A percentile compares a stretch with the other conserved stretches of the same genome.
These are phyloP conservation scores for Scaptomyza hsui DNA, from an alignment of 1,140 invertebrate species.

Conservation along the genomic window DNA sequence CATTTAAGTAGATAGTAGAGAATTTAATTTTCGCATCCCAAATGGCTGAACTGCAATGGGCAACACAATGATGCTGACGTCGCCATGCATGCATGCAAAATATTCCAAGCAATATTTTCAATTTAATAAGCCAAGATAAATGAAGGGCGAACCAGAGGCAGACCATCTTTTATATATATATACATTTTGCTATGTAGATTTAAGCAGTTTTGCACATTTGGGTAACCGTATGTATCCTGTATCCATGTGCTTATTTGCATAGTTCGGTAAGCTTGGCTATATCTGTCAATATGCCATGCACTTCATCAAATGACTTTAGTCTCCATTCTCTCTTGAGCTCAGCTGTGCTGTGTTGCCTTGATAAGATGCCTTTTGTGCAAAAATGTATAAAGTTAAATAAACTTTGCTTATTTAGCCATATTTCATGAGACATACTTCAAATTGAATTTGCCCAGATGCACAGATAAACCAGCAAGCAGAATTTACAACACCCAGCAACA, in stretches of 20 bases:
- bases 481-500: slow-evolving; percentile 1
- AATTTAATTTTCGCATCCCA: no score
- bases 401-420: slow-evolving; percentile 64
- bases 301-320: slow-evolving; percentile 68
- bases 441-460: slow-evolving; percentile 43
- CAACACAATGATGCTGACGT: slow-evolving; percentile 43
- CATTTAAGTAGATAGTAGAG: no score
- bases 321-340: background rate
- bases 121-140: slow-evolving; percentile 81
- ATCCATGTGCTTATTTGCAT: slow-evolving; percentile 72
- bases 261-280: slow-evolving; percentile 64
- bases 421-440: slow-evolving; percentile 32
- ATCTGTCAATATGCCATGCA: slow-evolving; percentile 71
- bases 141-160: slow-evolving; percentile 43
- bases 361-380: slow-evolving; percentile 59
- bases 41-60: no score
- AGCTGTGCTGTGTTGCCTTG: slow-evolving; percentile 37
- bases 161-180: slow-evolving; percentile 16
- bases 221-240: slow-evolving; percentile 37
- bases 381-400: slow-evolving; percentile 76
- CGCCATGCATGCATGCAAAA: slow-evolving; percentile 51
- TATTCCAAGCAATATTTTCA: slow-evolving; percentile 75
- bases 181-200: slow-evolving; percentile 10
- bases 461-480: slow-evolving; percentile 18
- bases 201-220: slow-evolving; percentile 20